Evolutionary conservation across 1,140 invertebrate genomes (phyloP).

Genomic region (Heliothis subflexa): DNA sequence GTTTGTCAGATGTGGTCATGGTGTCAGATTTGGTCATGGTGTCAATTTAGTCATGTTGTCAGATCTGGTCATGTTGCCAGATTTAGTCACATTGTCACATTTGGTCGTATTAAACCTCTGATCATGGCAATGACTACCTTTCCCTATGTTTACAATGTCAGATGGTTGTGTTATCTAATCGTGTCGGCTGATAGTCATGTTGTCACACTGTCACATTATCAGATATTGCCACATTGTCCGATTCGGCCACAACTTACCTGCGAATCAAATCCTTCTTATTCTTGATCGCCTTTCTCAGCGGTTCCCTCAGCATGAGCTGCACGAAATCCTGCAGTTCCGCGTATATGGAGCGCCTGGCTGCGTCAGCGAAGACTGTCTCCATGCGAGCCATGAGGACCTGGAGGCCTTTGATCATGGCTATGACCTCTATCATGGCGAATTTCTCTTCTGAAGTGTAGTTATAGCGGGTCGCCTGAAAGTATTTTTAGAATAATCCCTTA

Average conservation of each 20-base stretch:
- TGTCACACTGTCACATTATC: too few species aligned
- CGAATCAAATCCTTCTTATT: slow-evolving; percentile 99
- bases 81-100: too few species aligned
- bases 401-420: slow-evolving; percentile 99
- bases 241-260: slow-evolving; percentile 86
- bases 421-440: slow-evolving; percentile 99
- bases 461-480: slow-evolving; percentile 94
- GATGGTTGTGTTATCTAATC: too few species aligned
- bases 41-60: too few species aligned
- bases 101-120: too few species aligned
- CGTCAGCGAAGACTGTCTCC: slow-evolving; percentile 99
- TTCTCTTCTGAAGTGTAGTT: slow-evolving; percentile 99
- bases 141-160: too few species aligned
- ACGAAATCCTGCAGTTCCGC: slow-evolving; percentile 99
- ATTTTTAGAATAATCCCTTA: not conserved
- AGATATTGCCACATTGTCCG: too few species aligned
- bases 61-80: too few species aligned
- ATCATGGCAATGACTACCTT: too few species aligned
- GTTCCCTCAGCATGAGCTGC: slow-evolving; percentile 95
- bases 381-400: slow-evolving; percentile 99
- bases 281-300: slow-evolving; percentile 98
- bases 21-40: too few species aligned
- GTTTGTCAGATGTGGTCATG: too few species aligned
- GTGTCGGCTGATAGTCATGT: too few species aligned
- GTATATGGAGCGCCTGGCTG: slow-evolving; percentile 97